Percentiles rank a stretch among this genome's conserved stretches.
Evolutionary conservation across 2,888 invertebrate species (phyloP).

Genomic region (Cenopis cana): DNA sequence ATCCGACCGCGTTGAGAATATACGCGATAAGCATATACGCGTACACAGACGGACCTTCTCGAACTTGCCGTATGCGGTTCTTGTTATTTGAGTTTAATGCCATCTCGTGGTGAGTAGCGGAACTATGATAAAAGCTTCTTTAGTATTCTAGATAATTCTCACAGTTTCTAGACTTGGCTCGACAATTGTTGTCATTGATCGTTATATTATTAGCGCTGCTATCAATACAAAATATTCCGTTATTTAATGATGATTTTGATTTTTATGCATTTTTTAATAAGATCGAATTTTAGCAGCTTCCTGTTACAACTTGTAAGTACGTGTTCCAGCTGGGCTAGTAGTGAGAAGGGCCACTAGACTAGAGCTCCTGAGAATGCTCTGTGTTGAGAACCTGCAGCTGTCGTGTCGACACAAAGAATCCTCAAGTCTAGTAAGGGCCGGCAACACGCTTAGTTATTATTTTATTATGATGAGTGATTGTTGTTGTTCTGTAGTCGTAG

Average conservation of each 20-base stretch:
- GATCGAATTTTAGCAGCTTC: too few species aligned
- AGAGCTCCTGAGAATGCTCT: too few species aligned
- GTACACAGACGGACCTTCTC: constrained; percentile 32
- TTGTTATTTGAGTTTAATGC: constrained; percentile 46
- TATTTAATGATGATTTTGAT: background rate
- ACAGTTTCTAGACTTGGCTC: background rate
- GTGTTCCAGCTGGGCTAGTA: too few species aligned
- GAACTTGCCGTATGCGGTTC: constrained; percentile 27
- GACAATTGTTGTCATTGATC: constrained; percentile 2
- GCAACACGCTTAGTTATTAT: too few species aligned
- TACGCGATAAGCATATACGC: constrained; percentile 11
- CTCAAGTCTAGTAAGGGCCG: too few species aligned
- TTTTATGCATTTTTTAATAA: background rate
- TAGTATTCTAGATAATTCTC: constrained; percentile 27
- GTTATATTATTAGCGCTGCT: constrained; percentile 14
- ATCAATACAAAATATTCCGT: background rate
- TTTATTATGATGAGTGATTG: too few species aligned
- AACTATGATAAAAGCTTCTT: constrained; percentile 41
- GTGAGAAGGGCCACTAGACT: too few species aligned
- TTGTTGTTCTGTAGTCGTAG: too few species aligned
- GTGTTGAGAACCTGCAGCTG: too few species aligned
- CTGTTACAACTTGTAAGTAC: too few species aligned
- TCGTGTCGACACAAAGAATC: too few species aligned
- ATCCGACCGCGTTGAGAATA: constrained; percentile 47
- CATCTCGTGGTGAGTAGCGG: constrained; percentile 61